These are phyloP conservation scores for Malaclemys terrapin DNA, from an alignment of 2,113 vertebrate genomes.

Conservation along the genomic window DNA sequence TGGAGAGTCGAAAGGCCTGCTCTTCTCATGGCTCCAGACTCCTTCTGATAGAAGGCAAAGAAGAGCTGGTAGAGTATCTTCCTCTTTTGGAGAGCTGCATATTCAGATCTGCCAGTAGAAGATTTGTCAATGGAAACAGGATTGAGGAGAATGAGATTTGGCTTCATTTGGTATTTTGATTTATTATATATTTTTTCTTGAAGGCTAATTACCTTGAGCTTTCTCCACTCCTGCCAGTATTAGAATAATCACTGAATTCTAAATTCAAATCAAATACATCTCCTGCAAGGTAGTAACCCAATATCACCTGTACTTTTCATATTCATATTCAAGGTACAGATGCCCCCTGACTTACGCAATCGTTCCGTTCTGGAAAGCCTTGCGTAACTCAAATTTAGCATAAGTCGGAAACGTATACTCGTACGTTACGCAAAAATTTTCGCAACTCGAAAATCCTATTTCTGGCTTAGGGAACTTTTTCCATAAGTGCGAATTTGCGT, in stretches of 20 bases:
- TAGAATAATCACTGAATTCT: neutral
- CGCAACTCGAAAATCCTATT: too few species aligned
- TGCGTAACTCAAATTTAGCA: too few species aligned
- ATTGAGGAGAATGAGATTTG: neutral
- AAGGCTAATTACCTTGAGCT: neutral
- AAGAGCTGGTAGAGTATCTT: slow-evolving; percentile 12
- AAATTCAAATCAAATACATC: neutral
- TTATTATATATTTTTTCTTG: neutral
- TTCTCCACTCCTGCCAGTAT: neutral
- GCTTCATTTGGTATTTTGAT: neutral
- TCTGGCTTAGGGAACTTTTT: too few species aligned
- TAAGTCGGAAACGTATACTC: too few species aligned
- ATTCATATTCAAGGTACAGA: neutral
- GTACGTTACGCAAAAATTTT: too few species aligned
- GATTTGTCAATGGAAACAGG: neutral
- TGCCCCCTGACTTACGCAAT: too few species aligned
- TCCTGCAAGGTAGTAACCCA: neutral
- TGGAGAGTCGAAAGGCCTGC: neutral
- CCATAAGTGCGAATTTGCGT: too few species aligned
- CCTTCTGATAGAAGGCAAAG: neutral
- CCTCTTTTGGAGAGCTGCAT: neutral
- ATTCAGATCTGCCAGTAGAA: too few species aligned
- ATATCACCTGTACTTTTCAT: neutral
- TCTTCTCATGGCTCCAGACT: neutral
- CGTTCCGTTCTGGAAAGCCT: too few species aligned